Percentiles rank a stretch among this genome's conserved stretches.
Evolutionary conservation across 2,888 invertebrate species (phyloP).

Genomic region (Lasioglossum pauxillum): DNA sequence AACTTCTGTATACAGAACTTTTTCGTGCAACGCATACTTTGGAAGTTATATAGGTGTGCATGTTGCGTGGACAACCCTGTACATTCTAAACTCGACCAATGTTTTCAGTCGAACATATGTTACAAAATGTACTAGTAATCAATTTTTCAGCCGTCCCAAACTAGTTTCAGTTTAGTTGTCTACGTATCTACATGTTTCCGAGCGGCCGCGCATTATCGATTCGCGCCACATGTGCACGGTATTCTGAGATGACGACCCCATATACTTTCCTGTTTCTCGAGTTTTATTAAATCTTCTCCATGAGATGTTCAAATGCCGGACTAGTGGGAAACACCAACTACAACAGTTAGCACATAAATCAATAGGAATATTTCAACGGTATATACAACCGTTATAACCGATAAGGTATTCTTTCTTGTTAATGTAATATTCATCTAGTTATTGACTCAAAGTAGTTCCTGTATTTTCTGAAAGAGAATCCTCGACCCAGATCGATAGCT

Average conservation of each 20-base stretch:
- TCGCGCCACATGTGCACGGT: constrained; percentile 20
- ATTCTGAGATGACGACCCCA: neutral
- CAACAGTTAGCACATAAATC: neutral
- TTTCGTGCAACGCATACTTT: too few species aligned
- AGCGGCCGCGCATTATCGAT: constrained; percentile 27
- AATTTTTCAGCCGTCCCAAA: constrained; percentile 31
- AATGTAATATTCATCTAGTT: neutral
- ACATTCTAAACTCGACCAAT: neutral
- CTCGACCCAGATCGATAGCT: neutral
- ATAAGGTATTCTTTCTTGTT: neutral
- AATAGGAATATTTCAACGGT: neutral
- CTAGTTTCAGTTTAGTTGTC: constrained; percentile 41
- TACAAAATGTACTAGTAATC: constrained; percentile 33
- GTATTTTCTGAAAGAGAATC: neutral
- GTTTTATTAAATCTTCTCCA: constrained; percentile 25
- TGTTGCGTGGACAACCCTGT: too few species aligned
- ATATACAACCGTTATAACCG: neutral
- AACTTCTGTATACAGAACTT: too few species aligned
- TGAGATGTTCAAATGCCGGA: neutral
- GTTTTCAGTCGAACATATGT: constrained; percentile 37
- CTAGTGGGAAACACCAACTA: neutral
- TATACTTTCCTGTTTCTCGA: constrained; percentile 5
- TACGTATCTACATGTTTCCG: constrained; percentile 39
- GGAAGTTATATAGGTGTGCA: too few species aligned
- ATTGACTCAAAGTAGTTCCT: neutral